A percentile compares a stretch with the other conserved stretches of the same genome.
Evolutionary conservation across 2,888 invertebrate species (phyloP).

Genomic region (Drosophila limbata): DNA sequence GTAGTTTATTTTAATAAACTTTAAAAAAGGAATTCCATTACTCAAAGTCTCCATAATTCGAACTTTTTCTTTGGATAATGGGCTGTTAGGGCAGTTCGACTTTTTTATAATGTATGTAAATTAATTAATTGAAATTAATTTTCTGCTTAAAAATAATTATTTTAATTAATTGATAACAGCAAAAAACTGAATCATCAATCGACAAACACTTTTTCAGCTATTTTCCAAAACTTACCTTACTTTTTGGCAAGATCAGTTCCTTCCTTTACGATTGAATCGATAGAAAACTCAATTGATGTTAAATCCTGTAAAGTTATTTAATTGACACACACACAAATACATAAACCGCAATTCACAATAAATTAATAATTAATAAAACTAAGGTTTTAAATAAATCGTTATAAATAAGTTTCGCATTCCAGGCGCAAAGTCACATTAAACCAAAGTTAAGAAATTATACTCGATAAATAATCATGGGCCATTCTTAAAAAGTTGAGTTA

Average conservation of each 20-base stretch:
- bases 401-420: slow-evolving; percentile 6
- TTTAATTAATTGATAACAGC: too few relatives aligned
- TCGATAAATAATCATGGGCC: slow-evolving; percentile 6
- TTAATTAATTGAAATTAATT: too few relatives aligned
- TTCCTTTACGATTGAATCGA: not conserved
- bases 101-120: too few relatives aligned
- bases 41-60: too few relatives aligned
- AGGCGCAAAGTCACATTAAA: slow-evolving; percentile 1
- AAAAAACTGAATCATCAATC: too few relatives aligned
- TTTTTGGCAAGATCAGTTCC: not conserved
- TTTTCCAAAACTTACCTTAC: not conserved
- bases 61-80: too few relatives aligned
- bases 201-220: not conserved
- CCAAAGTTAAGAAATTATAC: not conserved
- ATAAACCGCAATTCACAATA: slow-evolving; percentile 17
- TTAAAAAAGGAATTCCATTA: too few relatives aligned
- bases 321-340: slow-evolving; percentile 15
- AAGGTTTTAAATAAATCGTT: slow-evolving; percentile 3
- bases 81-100: too few relatives aligned
- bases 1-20: too few relatives aligned
- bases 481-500: slow-evolving; percentile 9
- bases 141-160: not conserved
- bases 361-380: slow-evolving; percentile 18
- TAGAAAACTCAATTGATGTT: slow-evolving; percentile 6
- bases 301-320: slow-evolving; percentile 25